Conservation (phyloP, 2,888 invertebrate genomes). For the Rhingia rostrata region DNA sequence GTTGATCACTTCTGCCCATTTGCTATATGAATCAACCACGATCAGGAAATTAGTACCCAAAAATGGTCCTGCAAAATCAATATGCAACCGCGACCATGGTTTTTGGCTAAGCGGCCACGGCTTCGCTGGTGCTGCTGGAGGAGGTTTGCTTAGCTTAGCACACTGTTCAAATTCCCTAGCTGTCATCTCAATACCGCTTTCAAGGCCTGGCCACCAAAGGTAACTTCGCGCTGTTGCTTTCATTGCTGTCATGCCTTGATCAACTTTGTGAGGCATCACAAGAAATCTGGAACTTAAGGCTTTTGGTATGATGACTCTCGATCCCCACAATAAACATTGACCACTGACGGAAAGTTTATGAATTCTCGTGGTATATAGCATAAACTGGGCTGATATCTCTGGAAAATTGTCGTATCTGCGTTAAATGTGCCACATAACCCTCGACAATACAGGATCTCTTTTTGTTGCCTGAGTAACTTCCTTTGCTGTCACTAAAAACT, state of each 20-base stretch:
- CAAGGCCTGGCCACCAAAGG: constrained; percentile 58
- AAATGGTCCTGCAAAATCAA: constrained; percentile 59
- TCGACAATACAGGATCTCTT: background rate
- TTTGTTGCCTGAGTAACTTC: constrained; percentile 29
- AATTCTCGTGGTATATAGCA: constrained; percentile 24
- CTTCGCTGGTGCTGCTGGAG: constrained; percentile 35
- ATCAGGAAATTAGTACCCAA: constrained; percentile 44
- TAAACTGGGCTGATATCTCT: constrained; percentile 37
- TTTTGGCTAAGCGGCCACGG: constrained; percentile 32
- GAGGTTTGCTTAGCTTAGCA: constrained; percentile 32
- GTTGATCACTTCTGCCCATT: no score
- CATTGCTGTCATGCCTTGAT: constrained; percentile 50
- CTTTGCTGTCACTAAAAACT: constrained; percentile 29
- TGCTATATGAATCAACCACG: constrained; percentile 41
- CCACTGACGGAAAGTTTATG: constrained; percentile 23
- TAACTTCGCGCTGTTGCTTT: constrained; percentile 45
- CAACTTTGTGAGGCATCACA: background rate
- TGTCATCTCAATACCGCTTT: constrained; percentile 43
- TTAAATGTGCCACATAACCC: background rate
- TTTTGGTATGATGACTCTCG: constrained; percentile 18
- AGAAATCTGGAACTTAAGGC: background rate
- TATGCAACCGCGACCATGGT: constrained; percentile 36
- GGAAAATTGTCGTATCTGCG: background rate
- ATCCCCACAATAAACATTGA: constrained; percentile 49
- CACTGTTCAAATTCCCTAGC: constrained; percentile 31